phyloP scores from a whole-genome alignment of 1,140 invertebrate genomes.

The Caenorhabditis remanei region DNA sequence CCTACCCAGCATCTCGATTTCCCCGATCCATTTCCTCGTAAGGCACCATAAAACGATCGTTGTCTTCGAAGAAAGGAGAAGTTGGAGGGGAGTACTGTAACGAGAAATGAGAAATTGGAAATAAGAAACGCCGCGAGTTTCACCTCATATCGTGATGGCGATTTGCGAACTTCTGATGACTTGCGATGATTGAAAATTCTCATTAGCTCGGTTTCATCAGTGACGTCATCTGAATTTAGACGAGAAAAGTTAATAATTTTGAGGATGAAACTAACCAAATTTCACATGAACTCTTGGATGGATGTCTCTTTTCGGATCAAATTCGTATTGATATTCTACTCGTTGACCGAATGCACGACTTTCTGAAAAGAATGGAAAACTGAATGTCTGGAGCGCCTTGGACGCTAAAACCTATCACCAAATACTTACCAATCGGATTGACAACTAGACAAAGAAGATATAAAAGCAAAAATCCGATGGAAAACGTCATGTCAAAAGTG shows the following conservation, averaged over 20 bases:
- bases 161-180: constrained; percentile 39
- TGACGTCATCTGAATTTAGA: constrained; percentile 44
- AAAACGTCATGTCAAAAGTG: constrained; percentile 7
- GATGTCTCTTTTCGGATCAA: constrained; percentile 46
- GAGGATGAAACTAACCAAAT: constrained; percentile 21
- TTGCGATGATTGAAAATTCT: constrained; percentile 45
- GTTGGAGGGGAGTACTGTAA: constrained; percentile 22
- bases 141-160: constrained; percentile 32
- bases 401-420: not conserved
- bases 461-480: not conserved
- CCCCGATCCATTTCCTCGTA: constrained; percentile 40
- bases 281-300: constrained; percentile 43
- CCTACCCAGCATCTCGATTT: constrained; percentile 42
- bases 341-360: constrained; percentile 43
- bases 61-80: constrained; percentile 33
- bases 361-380: not conserved
- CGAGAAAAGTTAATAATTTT: not conserved
- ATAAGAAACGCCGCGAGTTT: not conserved
- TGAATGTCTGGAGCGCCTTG: no score
- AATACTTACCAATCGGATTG: not conserved
- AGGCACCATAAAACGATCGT: constrained; percentile 32
- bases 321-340: constrained; percentile 58
- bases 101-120: not conserved
- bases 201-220: constrained; percentile 43
- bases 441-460: constrained; percentile 1